phyloP scores from a whole-genome alignment of 2,797 vertebrate species.

The Otolemur crassicaudatus region DNA sequence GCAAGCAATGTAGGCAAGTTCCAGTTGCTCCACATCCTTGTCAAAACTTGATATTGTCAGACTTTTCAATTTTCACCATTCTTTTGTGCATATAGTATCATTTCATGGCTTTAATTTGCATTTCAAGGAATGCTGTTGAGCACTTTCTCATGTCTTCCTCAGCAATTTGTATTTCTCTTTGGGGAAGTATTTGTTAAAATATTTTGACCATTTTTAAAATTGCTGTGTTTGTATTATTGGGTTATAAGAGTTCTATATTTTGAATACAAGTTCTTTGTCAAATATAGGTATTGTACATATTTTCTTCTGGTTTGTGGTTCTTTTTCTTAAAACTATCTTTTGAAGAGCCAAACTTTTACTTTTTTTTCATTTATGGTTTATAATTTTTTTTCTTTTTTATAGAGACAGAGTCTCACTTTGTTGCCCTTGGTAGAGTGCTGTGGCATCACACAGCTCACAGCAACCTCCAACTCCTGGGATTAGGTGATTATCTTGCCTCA shows the following conservation, averaged over 20 bases:
- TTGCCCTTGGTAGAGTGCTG: no score
- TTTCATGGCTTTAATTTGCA: constrained; percentile 12
- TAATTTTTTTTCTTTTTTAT: background rate
- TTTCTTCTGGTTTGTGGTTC: background rate
- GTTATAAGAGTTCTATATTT: background rate
- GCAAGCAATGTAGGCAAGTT: background rate
- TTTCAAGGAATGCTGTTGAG: background rate
- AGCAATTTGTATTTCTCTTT: constrained; percentile 5
- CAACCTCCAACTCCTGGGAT: no score
- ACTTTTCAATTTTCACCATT: constrained; percentile 42
- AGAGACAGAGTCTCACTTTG: no score
- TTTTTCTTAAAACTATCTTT: background rate
- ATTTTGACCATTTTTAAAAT: background rate
- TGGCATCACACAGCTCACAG: no score
- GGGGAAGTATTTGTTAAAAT: constrained; percentile 17
- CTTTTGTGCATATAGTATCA: background rate
- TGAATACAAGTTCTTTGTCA: background rate
- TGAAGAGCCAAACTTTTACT: constrained; percentile 15
- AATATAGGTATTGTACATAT: background rate
- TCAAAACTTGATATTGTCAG: constrained; percentile 4
- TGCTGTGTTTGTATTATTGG: background rate
- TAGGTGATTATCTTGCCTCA: no score
- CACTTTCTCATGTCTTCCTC: background rate
- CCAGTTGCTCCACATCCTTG: background rate
- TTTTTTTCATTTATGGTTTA: background rate